These are phyloP conservation scores for Cynoglossus semilaevis DNA, from an alignment of 2,113 vertebrate species.

Conservation along the genomic window DNA sequence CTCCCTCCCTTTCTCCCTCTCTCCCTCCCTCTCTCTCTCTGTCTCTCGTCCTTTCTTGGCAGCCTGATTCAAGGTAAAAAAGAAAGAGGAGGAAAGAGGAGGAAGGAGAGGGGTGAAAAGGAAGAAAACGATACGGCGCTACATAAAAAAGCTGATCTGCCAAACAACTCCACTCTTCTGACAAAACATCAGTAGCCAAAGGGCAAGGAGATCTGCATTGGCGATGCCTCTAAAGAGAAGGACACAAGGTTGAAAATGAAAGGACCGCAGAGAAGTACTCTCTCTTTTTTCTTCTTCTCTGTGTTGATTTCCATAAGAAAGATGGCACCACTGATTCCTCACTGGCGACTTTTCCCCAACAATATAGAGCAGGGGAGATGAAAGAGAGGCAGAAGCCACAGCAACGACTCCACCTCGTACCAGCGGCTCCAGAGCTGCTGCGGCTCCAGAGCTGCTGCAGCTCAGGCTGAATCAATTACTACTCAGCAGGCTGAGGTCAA, in stretches of 20 bases:
- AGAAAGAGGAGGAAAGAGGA: conserved; percentile 1
- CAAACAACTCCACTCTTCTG: conserved; percentile 90
- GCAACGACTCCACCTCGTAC: conserved; percentile 94
- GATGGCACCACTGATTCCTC: conserved; percentile 89
- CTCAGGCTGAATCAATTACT: conserved; percentile 91
- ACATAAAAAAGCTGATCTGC: conserved; percentile 78
- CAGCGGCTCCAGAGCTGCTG: conserved; percentile 77
- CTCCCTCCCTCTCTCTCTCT: no score
- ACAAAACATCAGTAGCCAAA: conserved; percentile 95
- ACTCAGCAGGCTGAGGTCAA: conserved; percentile 83
- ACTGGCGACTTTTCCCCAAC: conserved; percentile 92
- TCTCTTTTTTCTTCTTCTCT: conserved; percentile 62
- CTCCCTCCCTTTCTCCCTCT: conserved; percentile 34
- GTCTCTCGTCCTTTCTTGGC: conserved; percentile 69
- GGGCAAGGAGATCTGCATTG: conserved; percentile 91
- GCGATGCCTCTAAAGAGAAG: conserved; percentile 89
- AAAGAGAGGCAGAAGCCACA: conserved; percentile 80
- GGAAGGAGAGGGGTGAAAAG: conserved; percentile 9
- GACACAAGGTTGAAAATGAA: conserved; percentile 87
- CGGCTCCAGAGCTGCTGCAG: conserved; percentile 74
- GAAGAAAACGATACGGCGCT: conserved; percentile 32
- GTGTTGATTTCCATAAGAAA: conserved; percentile 99
- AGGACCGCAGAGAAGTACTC: conserved; percentile 80
- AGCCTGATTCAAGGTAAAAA: conserved; percentile 74
- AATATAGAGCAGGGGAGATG: conserved; percentile 92